Evolutionary conservation across 37 sponge, comb jelly and placozoan genomes (phyloP).

Genomic region (Theonella swinhoei): DNA sequence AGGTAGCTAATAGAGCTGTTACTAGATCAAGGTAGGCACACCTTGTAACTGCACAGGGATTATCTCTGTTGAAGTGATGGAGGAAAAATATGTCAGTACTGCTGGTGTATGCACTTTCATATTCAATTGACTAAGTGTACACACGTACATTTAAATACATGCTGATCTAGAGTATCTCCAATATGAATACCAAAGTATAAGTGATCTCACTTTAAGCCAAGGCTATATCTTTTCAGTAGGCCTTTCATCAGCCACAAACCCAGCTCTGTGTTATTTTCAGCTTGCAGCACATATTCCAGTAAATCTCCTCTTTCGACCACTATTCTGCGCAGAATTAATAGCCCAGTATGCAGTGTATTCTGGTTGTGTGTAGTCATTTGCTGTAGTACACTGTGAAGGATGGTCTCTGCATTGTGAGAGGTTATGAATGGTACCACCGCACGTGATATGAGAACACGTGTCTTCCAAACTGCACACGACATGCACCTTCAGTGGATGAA

Average conservation of each 20-base stretch:
- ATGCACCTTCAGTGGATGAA: conserved; percentile 28
- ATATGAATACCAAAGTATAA: no score
- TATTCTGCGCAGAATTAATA: conserved; percentile 23
- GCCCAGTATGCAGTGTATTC: conserved; percentile 40
- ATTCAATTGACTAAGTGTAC: background rate
- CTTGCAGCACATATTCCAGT: background rate
- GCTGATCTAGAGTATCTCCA: no score
- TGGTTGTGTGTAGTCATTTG: conserved; percentile 11
- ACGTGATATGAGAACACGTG: conserved; percentile 43
- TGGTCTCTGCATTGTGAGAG: background rate
- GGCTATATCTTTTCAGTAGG: background rate
- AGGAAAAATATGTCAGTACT: no score
- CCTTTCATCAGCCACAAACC: background rate
- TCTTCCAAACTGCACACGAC: conserved; percentile 67
- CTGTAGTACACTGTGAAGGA: background rate
- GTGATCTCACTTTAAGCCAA: background rate
- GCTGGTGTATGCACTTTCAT: background rate
- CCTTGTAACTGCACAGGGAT: background rate
- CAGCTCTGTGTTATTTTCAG: background rate
- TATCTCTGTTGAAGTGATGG: no score
- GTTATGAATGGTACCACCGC: conserved; percentile 36
- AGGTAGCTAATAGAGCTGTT: background rate
- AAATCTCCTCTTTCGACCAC: conserved; percentile 4
- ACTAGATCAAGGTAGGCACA: background rate
- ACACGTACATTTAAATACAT: background rate